phyloP scores from a whole-genome alignment of 2,888 invertebrate genomes.

The Cordylochernes scorpioides region DNA sequence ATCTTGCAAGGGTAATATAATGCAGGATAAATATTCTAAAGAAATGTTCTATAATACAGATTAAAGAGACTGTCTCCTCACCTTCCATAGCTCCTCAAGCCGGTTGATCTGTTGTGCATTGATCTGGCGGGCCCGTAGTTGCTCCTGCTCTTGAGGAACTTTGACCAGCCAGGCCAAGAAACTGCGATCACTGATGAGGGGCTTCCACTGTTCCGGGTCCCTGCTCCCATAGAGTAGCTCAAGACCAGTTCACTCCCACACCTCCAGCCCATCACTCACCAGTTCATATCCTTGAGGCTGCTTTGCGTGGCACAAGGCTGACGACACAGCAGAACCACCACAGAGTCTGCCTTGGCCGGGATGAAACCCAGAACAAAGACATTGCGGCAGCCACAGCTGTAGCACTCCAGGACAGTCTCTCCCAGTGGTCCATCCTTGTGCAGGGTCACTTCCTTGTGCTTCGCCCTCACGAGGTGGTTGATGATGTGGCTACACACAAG shows the following conservation, averaged over 20 bases:
- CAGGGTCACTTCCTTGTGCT: constrained; percentile 92
- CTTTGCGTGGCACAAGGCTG: constrained; percentile 95
- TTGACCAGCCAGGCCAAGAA: constrained; percentile 91
- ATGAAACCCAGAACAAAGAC: constrained; percentile 96
- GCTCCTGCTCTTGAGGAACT: constrained; percentile 88
- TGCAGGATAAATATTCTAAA: not conserved
- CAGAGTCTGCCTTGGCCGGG: constrained; percentile 93
- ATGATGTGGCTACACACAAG: constrained; percentile 59
- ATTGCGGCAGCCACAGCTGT: constrained; percentile 91
- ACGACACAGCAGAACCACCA: constrained; percentile 81
- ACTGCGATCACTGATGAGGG: constrained; percentile 79
- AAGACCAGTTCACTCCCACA: too few relatives aligned
- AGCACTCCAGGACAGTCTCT: constrained; percentile 90
- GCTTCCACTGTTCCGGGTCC: constrained; percentile 96
- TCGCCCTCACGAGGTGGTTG: constrained; percentile 92
- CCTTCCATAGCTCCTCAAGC: constrained; percentile 89
- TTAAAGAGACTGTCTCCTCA: constrained; percentile 5
- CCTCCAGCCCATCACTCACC: constrained; percentile 30
- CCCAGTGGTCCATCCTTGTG: constrained; percentile 92
- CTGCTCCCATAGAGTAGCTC: constrained; percentile 16
- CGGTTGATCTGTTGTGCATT: constrained; percentile 91
- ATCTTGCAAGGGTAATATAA: not conserved
- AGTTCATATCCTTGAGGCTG: constrained; percentile 93
- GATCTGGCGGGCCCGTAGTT: constrained; percentile 78
- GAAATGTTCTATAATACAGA: too few relatives aligned